These are phyloP conservation scores for Helostoma temminkii DNA, from an alignment of 2,797 vertebrate genomes.

Conservation along the genomic window DNA sequence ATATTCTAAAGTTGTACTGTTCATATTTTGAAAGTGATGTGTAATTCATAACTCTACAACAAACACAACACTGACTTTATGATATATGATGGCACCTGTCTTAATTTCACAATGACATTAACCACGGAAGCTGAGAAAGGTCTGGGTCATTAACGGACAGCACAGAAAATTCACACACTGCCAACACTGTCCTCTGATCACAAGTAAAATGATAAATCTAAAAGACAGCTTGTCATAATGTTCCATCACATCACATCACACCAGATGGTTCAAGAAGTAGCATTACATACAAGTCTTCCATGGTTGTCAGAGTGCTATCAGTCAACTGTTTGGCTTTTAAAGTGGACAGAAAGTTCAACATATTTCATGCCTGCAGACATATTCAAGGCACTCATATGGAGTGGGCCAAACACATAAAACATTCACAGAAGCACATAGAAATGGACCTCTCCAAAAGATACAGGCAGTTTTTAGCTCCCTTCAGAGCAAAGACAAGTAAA, in stretches of 20 bases:
- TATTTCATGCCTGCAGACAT: conserved; percentile 11
- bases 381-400: not conserved
- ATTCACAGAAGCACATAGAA: not conserved
- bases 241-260: conserved; percentile 58
- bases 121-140: conserved; percentile 20
- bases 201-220: conserved; percentile 37
- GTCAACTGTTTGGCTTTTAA: conserved; percentile 35
- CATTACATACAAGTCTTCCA: conserved; percentile 48
- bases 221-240: conserved; percentile 59
- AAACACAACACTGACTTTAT: not conserved
- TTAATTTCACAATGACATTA: conserved; percentile 13
- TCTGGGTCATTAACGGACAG: conserved; percentile 34
- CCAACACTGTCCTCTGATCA: conserved; percentile 35
- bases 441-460: not conserved
- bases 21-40: not conserved
- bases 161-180: conserved; percentile 35
- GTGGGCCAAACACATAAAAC: too few species aligned
- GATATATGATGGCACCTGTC: conserved; percentile 15
- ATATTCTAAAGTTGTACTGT: not conserved
- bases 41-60: not conserved
- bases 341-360: conserved; percentile 13
- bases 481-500: too few species aligned
- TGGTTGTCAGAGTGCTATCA: conserved; percentile 40
- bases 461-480: too few species aligned
- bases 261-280: conserved; percentile 34